Evolutionary conservation across 2,797 vertebrate species (phyloP), one percentile per base, ranked within the genome.

Genomic region (Oryzias dopingdopingensis): DNA sequence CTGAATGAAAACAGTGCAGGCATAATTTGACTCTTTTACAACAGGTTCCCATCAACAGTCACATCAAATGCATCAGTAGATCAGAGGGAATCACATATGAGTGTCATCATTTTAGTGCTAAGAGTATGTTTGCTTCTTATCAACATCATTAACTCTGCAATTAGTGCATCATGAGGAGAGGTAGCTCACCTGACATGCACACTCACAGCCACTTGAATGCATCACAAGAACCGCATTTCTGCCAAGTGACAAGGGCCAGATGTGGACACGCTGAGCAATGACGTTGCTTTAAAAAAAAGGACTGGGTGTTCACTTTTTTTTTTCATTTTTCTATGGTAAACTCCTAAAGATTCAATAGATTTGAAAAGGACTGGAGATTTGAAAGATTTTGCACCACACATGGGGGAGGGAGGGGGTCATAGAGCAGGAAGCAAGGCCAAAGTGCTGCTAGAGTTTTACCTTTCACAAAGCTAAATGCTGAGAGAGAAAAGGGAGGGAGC

Each of bases 361-460:
- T 70, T 46, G 49, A 52, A 51, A 51, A 71, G 41, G 55, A 65
- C 65, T 49, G 46, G 49, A 56, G 59, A 46, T 63, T 56, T 48
- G 43, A 66, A 69, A 56, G 67, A 58, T 57, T 63, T 83, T 72
- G 56, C 76, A 60, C 37, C 63, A 65, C 70, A 70, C 75, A 77
- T 67, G 67, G 72, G 77, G 81, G 85, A 72, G 74, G 78, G 82
- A 84, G 75, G 62, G 85, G 88, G 81, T 90, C 88, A 88, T 81
- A 89, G 82, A 67, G 80, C 78, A 86, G 79, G 79, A 83, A 65
- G 77, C 66, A 67, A 72, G 60, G 57, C 63, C 65, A 66, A 64
- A 59, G 46, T 49, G 50, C 48, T 65, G 66, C 67, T 76, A 23
- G 59, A 23, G 42, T 70, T 77, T 67, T 58, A 59, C 46, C 45